phyloP scores from a whole-genome alignment of 2,797 vertebrate species.

The Menidia menidia region DNA sequence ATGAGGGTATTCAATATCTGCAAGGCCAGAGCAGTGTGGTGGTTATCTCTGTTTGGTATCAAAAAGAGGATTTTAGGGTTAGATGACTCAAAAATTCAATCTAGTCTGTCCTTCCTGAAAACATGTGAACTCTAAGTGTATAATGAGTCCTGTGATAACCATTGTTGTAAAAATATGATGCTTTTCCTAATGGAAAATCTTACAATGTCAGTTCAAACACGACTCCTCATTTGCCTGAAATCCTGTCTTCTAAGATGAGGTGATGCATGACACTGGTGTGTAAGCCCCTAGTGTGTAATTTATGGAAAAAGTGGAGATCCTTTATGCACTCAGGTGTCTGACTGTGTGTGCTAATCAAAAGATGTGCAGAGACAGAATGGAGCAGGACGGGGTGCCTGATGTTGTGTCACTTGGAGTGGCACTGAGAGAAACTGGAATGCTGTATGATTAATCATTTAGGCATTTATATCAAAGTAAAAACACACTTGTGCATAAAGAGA shows the following conservation, averaged over 20 bases:
- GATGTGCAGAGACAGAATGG: slow-evolving; percentile 53
- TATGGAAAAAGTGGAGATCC: slow-evolving; percentile 56
- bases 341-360: slow-evolving; percentile 73
- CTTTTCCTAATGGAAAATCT: slow-evolving; percentile 36
- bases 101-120: slow-evolving; percentile 16
- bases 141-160: slow-evolving; percentile 49
- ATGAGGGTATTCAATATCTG: neutral
- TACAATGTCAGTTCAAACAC: slow-evolving; percentile 48
- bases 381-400: slow-evolving; percentile 58
- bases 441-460: slow-evolving; percentile 59
- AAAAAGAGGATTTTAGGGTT: neutral
- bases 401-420: slow-evolving; percentile 63
- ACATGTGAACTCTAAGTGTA: slow-evolving; percentile 35
- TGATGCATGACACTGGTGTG: slow-evolving; percentile 48
- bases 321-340: slow-evolving; percentile 61
- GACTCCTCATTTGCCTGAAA: slow-evolving; percentile 31
- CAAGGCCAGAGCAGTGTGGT: neutral
- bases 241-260: slow-evolving; percentile 40
- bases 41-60: neutral
- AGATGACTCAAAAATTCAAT: neutral
- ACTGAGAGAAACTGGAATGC: slow-evolving; percentile 49
- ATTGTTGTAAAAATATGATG: slow-evolving; percentile 22
- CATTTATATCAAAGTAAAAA: slow-evolving; percentile 59
- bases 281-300: slow-evolving; percentile 67
- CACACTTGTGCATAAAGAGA: slow-evolving; percentile 33